Conservation (phyloP, 2,113 vertebrate genomes). For the Diglossa brunneiventris region DNA sequence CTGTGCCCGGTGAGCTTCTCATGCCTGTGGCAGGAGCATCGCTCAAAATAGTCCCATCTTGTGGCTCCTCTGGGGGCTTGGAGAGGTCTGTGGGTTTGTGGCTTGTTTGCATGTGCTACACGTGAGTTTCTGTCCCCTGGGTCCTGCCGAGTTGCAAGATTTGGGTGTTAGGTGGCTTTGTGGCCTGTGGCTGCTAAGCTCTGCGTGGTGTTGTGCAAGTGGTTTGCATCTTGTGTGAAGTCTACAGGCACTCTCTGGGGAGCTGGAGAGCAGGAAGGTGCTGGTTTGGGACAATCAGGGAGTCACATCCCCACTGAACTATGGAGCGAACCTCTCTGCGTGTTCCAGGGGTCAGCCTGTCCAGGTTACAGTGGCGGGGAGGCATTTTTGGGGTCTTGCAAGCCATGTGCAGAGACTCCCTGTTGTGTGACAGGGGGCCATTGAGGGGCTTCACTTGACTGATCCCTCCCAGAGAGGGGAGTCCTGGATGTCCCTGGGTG, state of each 20-base stretch:
- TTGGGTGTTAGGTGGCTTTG: background rate
- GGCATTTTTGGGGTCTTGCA: background rate
- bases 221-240: background rate
- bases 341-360: background rate
- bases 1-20: background rate
- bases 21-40: background rate
- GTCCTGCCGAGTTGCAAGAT: background rate
- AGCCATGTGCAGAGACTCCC: accelerated
- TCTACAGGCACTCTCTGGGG: background rate
- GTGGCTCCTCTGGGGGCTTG: background rate
- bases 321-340: background rate
- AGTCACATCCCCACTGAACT: background rate
- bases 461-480: background rate
- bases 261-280: background rate
- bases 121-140: accelerated
- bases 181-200: background rate
- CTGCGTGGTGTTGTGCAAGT: background rate
- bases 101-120: background rate
- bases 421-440: background rate
- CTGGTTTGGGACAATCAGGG: background rate
- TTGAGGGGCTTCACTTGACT: background rate
- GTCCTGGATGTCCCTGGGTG: background rate
- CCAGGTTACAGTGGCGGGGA: background rate
- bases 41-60: background rate
- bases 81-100: background rate